Percentiles rank a stretch among this genome's conserved stretches.
Evolutionary conservation across 1,140 invertebrate species (phyloP).

Genomic region (Polypedilum pembai): DNA sequence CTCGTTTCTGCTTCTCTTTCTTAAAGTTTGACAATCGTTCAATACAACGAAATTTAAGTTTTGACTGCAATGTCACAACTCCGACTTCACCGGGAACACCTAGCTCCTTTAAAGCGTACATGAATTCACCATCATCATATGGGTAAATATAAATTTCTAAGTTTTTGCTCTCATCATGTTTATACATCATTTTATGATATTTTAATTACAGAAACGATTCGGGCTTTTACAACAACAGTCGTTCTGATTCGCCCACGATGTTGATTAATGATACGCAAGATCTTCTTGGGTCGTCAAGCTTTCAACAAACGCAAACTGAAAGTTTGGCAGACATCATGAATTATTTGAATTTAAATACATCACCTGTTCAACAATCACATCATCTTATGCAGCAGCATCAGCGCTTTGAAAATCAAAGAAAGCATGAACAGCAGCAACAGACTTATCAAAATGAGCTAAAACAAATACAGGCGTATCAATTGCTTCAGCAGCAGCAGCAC

Average conservation of each 20-base stretch:
- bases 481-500: slow-evolving; percentile 34
- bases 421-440: slow-evolving; percentile 34
- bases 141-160: slow-evolving; percentile 24
- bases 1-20: neutral
- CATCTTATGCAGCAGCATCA: slow-evolving; percentile 35
- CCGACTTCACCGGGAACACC: slow-evolving; percentile 49
- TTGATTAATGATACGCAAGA: slow-evolving; percentile 38
- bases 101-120: slow-evolving; percentile 39
- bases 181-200: slow-evolving; percentile 33
- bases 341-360: slow-evolving; percentile 29
- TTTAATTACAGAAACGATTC: slow-evolving; percentile 29
- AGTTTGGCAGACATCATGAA: slow-evolving; percentile 57
- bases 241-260: slow-evolving; percentile 51
- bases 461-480: slow-evolving; percentile 33
- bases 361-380: slow-evolving; percentile 34
- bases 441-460: slow-evolving; percentile 33
- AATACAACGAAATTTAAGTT: slow-evolving; percentile 45
- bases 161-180: slow-evolving; percentile 36
- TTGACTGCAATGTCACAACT: slow-evolving; percentile 44
- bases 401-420: slow-evolving; percentile 40
- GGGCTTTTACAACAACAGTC: slow-evolving; percentile 40
- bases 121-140: slow-evolving; percentile 42
- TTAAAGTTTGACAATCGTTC: slow-evolving; percentile 41
- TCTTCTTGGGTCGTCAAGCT: slow-evolving; percentile 52
- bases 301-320: slow-evolving; percentile 43